Conservation (phyloP, 2,888 invertebrate species). For the Argyresthia albistria region DNA sequence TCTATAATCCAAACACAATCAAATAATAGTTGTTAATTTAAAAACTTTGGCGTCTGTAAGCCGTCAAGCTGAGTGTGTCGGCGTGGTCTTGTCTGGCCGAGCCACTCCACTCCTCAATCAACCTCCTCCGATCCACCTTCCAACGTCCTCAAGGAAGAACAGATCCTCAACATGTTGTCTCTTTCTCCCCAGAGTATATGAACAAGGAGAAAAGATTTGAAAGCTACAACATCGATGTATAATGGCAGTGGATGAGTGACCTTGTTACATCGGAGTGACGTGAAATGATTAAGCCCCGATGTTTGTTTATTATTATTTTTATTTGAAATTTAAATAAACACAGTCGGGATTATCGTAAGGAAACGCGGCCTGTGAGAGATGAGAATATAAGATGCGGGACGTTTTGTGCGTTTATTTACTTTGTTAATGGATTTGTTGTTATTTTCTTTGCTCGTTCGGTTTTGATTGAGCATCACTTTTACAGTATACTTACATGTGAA, state of each 20-base stretch:
- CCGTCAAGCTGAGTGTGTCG: slow-evolving; percentile 33
- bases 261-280: slow-evolving; percentile 33
- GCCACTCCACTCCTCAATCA: not conserved
- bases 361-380: too few relatives aligned
- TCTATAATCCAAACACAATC: too few relatives aligned
- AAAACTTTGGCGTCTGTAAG: slow-evolving; percentile 40
- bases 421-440: too few relatives aligned
- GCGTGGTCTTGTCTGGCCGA: not conserved
- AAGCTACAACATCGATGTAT: not conserved
- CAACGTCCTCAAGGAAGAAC: not conserved
- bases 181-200: not conserved
- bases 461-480: too few relatives aligned
- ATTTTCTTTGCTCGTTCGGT: too few relatives aligned
- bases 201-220: not conserved
- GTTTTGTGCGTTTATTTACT: too few relatives aligned
- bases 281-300: slow-evolving; percentile 53
- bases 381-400: too few relatives aligned
- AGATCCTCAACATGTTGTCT: not conserved
- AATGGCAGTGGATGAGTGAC: too few relatives aligned
- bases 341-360: not conserved
- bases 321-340: slow-evolving; percentile 2
- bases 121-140: not conserved
- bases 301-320: slow-evolving; percentile 4
- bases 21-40: slow-evolving; percentile 37
- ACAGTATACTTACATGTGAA: too few relatives aligned